These are phyloP conservation scores for Galleria mellonella DNA, from an alignment of 1,140 invertebrate genomes.

Conservation along the genomic window DNA sequence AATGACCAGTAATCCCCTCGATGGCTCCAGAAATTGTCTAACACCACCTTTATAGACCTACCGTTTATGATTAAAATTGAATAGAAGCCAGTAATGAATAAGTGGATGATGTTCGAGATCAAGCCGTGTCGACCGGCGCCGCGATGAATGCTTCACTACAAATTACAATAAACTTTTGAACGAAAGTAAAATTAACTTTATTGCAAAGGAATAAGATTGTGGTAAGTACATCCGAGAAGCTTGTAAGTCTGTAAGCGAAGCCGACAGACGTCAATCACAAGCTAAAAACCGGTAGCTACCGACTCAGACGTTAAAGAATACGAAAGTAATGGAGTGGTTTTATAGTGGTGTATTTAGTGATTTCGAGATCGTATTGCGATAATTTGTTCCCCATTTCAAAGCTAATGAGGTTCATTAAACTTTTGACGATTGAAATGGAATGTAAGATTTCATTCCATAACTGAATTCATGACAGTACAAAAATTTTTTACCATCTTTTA, in stretches of 20 bases:
- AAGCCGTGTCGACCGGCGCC: slow-evolving; percentile 60
- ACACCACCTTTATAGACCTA: slow-evolving; percentile 3
- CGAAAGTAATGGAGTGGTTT: slow-evolving; percentile 41
- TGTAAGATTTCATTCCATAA: background rate
- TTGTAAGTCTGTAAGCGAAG: slow-evolving; percentile 50
- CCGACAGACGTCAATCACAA: slow-evolving; percentile 71
- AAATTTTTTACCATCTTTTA: too few relatives aligned
- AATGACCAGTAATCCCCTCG: background rate
- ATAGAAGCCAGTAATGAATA: slow-evolving; percentile 61
- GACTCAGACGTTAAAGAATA: slow-evolving; percentile 63
- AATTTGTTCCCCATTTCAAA: background rate
- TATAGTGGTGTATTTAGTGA: slow-evolving; percentile 21
- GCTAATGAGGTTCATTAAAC: slow-evolving; percentile 1
- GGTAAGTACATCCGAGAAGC: slow-evolving; percentile 15
- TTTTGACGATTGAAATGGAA: background rate
- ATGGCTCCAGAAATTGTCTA: slow-evolving; percentile 1
- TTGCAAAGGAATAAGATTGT: slow-evolving; percentile 9
- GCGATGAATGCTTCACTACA: slow-evolving; percentile 45
- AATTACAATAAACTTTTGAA: slow-evolving; percentile 1
- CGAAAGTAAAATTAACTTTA: slow-evolving; percentile 27
- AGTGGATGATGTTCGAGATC: slow-evolving; percentile 71
- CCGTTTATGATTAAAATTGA: slow-evolving; percentile 64
- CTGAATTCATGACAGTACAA: too few relatives aligned
- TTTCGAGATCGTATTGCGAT: slow-evolving; percentile 14
- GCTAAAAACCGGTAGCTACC: slow-evolving; percentile 68